phyloP scores from a whole-genome alignment of 2,113 vertebrate species.

The Oenanthe melanoleuca region DNA sequence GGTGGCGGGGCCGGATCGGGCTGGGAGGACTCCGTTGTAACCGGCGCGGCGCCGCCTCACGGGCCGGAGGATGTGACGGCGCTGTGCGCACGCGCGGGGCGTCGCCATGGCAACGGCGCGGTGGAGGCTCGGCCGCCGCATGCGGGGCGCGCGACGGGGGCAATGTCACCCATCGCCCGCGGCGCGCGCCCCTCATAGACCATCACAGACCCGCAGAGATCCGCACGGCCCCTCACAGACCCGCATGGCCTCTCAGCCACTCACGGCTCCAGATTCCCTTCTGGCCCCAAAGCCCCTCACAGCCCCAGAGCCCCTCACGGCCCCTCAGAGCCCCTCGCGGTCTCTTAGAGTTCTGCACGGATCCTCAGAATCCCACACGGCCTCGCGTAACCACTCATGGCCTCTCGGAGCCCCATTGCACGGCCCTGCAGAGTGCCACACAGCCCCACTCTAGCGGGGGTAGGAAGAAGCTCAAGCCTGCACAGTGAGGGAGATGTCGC shows the following conservation, averaged over 20 bases:
- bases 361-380: neutral
- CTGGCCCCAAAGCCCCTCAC: neutral
- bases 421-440: neutral
- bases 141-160: neutral
- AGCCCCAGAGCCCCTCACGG: neutral
- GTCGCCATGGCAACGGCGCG: neutral
- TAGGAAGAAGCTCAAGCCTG: neutral
- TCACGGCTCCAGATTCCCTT: no score
- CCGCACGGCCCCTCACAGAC: neutral
- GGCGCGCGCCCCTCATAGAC: no score
- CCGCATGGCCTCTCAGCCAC: neutral
- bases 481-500: neutral
- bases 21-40: no score
- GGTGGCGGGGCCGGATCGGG: neutral
- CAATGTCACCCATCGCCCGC: fast-evolving
- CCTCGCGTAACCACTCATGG: no score
- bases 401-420: no score
- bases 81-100: neutral
- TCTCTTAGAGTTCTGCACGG: no score
- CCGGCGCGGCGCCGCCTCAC: neutral
- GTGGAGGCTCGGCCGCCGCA: neutral
- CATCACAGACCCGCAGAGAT: no score
- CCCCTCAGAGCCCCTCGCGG: no score
- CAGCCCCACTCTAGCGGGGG: neutral
- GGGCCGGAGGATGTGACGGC: fast-evolving